Evolutionary conservation across 2,113 vertebrate species (phyloP).

Genomic region (Muntiacus muntjak): DNA sequence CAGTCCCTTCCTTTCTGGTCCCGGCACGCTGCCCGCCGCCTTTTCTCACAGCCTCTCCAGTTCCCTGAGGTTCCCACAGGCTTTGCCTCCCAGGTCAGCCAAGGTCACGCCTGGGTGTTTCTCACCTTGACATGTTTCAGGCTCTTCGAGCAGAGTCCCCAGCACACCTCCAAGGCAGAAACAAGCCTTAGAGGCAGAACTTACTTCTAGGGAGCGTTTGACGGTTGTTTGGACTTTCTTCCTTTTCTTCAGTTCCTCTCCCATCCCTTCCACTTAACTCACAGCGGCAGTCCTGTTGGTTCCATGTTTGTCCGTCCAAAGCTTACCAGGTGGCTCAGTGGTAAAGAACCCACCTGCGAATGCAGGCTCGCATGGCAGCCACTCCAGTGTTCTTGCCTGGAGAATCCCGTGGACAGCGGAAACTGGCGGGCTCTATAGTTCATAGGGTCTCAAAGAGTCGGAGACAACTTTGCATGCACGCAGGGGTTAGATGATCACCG

Average conservation of each 20-base stretch:
- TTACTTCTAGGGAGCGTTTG: rapidly evolving
- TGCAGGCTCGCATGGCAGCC: not conserved
- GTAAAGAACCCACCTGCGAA: not conserved
- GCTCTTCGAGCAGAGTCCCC: not conserved
- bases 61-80: rapidly evolving
- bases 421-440: not conserved
- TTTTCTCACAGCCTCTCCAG: not conserved
- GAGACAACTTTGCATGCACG: not conserved
- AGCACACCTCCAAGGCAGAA: not conserved
- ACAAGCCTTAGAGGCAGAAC: not conserved
- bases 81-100: not conserved
- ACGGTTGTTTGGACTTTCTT: not conserved
- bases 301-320: rapidly evolving
- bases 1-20: not conserved
- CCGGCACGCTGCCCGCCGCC: rapidly evolving
- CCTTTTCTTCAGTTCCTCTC: not conserved
- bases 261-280: not conserved
- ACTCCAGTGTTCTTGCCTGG: not conserved
- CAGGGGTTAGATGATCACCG: not conserved
- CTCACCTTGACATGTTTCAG: not conserved
- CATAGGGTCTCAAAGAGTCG: not conserved
- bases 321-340: not conserved
- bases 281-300: rapidly evolving
- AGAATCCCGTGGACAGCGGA: not conserved
- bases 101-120: not conserved